These are phyloP conservation scores for Diarsia mendica DNA, from an alignment of 2,888 invertebrate species.

Conservation along the genomic window DNA sequence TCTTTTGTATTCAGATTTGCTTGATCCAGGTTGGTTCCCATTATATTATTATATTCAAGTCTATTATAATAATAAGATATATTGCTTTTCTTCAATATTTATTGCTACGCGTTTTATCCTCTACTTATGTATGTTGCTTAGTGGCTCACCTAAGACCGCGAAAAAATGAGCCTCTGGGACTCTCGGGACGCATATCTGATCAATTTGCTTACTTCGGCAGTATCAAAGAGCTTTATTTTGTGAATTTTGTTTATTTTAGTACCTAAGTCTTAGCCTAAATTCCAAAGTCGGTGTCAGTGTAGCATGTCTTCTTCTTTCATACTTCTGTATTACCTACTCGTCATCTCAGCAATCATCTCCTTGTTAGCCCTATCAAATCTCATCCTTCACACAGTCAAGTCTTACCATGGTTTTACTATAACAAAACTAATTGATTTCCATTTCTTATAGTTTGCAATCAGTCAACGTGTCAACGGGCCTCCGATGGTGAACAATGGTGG, in stretches of 20 bases:
- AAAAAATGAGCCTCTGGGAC: no score
- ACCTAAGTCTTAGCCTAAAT: no score
- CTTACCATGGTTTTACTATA: neutral
- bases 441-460: conserved; percentile 44
- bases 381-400: no score
- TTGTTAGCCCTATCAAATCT: no score
- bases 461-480: conserved; percentile 28
- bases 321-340: no score
- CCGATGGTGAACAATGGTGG: conserved; percentile 28
- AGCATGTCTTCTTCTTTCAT: no score
- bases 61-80: neutral
- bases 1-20: conserved; percentile 47
- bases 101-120: neutral
- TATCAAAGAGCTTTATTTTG: no score
- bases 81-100: neutral
- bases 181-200: neutral
- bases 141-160: neutral
- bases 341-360: no score
- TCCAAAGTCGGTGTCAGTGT: no score
- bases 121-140: neutral
- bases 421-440: neutral
- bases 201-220: neutral
- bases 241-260: no score
- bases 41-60: neutral
- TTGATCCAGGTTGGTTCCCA: conserved; percentile 46